A percentile compares a stretch with the other conserved stretches of the same genome.
Conservation (phyloP, 2,888 invertebrate species). For the Sympetrum striolatum region DNA sequence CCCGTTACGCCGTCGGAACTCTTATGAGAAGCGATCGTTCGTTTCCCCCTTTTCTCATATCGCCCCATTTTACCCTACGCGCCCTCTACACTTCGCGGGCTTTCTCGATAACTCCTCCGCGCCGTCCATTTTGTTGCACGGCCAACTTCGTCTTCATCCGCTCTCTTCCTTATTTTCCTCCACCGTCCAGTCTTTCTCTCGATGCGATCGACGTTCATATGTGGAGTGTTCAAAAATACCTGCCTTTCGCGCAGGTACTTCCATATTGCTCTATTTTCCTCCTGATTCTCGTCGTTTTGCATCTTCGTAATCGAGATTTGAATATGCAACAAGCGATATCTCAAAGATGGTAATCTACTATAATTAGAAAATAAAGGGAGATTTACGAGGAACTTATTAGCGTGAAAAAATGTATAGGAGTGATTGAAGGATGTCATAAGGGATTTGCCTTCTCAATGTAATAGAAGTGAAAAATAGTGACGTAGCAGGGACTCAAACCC, state of each 20-base stretch:
- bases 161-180: neutral
- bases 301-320: neutral
- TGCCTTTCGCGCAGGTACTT: neutral
- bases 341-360: no score
- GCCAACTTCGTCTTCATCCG: neutral
- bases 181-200: neutral
- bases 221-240: no score
- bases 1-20: neutral
- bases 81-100: neutral
- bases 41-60: neutral
- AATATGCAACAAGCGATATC: no score
- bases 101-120: neutral
- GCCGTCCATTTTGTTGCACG: no score
- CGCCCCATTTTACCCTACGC: neutral
- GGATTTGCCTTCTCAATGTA: no score
- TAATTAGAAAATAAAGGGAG: no score
- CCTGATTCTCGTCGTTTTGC: neutral
- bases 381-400: no score
- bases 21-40: conserved; percentile 11
- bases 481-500: no score
- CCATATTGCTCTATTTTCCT: neutral
- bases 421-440: no score
- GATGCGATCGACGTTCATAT: neutral
- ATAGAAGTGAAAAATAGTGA: no score
- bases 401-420: no score